Evolutionary conservation across 2,888 invertebrate species (phyloP), one percentile per base, ranked within the genome.

Genomic region (Tupiocoris notatus): DNA sequence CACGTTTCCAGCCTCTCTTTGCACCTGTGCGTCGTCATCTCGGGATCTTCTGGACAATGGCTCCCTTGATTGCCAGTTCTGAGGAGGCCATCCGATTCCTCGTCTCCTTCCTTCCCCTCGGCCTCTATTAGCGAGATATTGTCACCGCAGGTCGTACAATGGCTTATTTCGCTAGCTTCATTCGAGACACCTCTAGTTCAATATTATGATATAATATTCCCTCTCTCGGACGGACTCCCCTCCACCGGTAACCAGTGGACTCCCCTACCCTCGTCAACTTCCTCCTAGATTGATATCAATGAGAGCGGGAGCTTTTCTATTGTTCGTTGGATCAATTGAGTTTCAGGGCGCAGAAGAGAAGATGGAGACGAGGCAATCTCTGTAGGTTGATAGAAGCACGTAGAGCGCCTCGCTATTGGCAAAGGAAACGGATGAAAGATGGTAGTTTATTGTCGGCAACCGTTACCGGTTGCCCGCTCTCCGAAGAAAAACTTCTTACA

Each of bases 121-220:
- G 39, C 39, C 39, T 71, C 62, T 71, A 71, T 71, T 71, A 71
- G 71, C 71, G 59, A 71, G 39, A 39, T 71, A 71, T 71, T 71
- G 71, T 61, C 62, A 20, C 61, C 62, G 6, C 17, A 56, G 22
- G 22, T 57, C 64, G 12, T n/a, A 61, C 71, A 71, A 71, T 59
- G 25, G 71, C 71, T 71, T 71, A 71, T 56, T 71, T 71, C 59
- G 61, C 71, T 20, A 17, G 54, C n/a, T 59, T n/a, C 59, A n/a
- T 59, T 59, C 59, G n/a, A n/a, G n/a, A 3, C n/a, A 18, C 59
- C 59, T 59, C 59, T 12, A 12, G 39, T 39, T 39, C 39, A 12
- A n/a, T 39, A 12, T 39, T 39, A 39, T 39, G 39, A 39, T 39
- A 39, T 39, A 39, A 39, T 39, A 39, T 39, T 39, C 39, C 12